Evolutionary conservation across 2,113 vertebrate genomes (phyloP).

Genomic region (Catagonus wagneri): DNA sequence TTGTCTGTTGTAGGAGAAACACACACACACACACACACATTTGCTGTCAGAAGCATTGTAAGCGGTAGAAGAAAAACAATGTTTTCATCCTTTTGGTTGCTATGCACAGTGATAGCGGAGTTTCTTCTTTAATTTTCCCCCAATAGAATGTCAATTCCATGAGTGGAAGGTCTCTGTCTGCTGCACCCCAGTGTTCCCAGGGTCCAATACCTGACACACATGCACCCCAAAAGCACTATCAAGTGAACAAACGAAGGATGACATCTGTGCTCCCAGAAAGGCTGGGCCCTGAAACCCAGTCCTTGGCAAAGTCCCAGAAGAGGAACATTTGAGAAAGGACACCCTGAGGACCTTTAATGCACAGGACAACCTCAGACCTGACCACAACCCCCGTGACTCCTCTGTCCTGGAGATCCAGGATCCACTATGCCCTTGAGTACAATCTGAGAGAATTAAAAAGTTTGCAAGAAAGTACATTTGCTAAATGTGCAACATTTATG

Average conservation of each 20-base stretch:
- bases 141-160: background rate
- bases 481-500: constrained; percentile 85
- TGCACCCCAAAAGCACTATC: background rate
- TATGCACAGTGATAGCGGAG: rapidly evolving
- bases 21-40: background rate
- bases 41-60: too few relatives aligned
- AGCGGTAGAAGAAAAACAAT: background rate
- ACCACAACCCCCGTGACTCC: rapidly evolving
- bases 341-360: background rate
- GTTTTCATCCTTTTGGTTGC: background rate
- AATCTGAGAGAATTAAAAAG: constrained; percentile 63
- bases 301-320: background rate
- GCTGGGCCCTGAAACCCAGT: background rate
- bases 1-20: background rate
- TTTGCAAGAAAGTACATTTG: constrained; percentile 78
- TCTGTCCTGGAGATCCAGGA: too few relatives aligned
- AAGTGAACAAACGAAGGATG: background rate
- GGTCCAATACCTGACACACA: too few relatives aligned
- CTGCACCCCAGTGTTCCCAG: background rate
- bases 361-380: background rate
- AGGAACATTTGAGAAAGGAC: background rate
- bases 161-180: background rate
- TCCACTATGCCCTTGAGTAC: background rate
- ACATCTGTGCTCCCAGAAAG: background rate
- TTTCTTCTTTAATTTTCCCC: too few relatives aligned